Evolutionary conservation across 2,113 vertebrate species (phyloP), one percentile per base, ranked within the genome.

Genomic region (Brienomyrus longianalis): DNA sequence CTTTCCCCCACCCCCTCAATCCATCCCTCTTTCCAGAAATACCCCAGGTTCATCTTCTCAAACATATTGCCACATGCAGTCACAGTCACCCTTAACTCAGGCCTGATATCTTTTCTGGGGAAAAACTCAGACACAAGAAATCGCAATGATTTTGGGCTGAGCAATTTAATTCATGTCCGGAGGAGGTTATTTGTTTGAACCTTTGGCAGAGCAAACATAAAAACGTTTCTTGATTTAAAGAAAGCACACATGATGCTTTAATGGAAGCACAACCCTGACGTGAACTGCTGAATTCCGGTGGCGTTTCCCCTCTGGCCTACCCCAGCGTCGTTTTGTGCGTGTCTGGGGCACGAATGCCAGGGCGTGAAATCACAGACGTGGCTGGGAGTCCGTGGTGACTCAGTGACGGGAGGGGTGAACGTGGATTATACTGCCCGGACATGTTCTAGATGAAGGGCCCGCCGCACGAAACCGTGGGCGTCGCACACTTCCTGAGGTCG

Each of bases 391-490:
- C 0, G 8, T 2, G 7, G 83, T 23, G 83, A 84, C 21, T 23
- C 39, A 45, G 77, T 43, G 2, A 84, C 4, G 39, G 83, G 83
- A 84, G 83, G 74, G 35, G 1, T 19, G 74, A 43, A 5, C 3
- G 2, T 35, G 2, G 35, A 5, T 80, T 39, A 5, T 45, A 17
- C 84, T 54, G 85, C 51, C 51, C 4, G 31, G 85, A 15, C 85
- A 35, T 21, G 85, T 54, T 51, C 6, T 31, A 52, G 15, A 1
- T 19, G 85, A 56, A 39, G 17, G 19, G 31, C 85, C 13, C 51
- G 4, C 17, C 23, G 3, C 85, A 87, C 85, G 85, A 87, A 87
- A 87, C 85, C 51, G 51, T 87, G 84, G 84, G 84, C 5, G 50
- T 50, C n/a, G 4, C 27, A 4, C 19, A 4, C 35, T 84, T 45